phyloP scores from a whole-genome alignment of 2,888 invertebrate genomes.

The Melanostoma scalare region DNA sequence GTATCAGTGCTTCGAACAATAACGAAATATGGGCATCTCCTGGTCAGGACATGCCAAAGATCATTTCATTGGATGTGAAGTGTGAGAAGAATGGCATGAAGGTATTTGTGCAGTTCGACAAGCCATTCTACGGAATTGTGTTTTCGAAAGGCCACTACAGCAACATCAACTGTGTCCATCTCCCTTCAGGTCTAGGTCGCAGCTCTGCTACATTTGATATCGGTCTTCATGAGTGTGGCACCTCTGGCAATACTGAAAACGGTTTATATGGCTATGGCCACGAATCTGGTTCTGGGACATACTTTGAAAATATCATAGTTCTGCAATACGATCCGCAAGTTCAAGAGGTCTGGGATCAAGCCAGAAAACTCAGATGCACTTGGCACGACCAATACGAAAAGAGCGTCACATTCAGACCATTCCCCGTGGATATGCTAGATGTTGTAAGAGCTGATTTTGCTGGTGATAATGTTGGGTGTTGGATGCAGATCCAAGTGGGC shows the following conservation, averaged over 20 bases:
- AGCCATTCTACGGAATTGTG: slow-evolving; percentile 97
- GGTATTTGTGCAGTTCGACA: slow-evolving; percentile 95
- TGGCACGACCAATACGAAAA: slow-evolving; percentile 98
- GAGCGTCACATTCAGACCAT: slow-evolving; percentile 95
- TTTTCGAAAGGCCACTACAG: slow-evolving; percentile 97
- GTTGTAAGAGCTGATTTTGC: slow-evolving; percentile 97
- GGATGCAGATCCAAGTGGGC: slow-evolving; percentile 98
- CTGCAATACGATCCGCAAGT: slow-evolving; percentile 96
- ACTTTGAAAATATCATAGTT: slow-evolving; percentile 96
- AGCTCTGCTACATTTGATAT: slow-evolving; percentile 95
- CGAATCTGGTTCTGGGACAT: slow-evolving; percentile 94
- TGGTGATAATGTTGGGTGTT: slow-evolving; percentile 97
- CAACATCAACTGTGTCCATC: slow-evolving; percentile 94
- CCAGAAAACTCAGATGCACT: slow-evolving; percentile 94
- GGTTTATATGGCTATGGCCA: slow-evolving; percentile 94
- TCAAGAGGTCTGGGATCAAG: slow-evolving; percentile 98
- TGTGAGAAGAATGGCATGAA: slow-evolving; percentile 97
- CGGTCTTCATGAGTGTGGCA: slow-evolving; percentile 95
- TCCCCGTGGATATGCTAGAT: slow-evolving; percentile 97
- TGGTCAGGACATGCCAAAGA: slow-evolving; percentile 95
- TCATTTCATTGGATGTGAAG: slow-evolving; percentile 94
- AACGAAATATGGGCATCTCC: slow-evolving; percentile 94
- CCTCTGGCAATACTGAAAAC: slow-evolving; percentile 95
- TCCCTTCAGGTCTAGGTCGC: slow-evolving; percentile 93
- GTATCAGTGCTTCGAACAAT: slow-evolving; percentile 81